Evolutionary conservation across 2,113 vertebrate species (phyloP).

Genomic region (Sylvicapra grimmia): DNA sequence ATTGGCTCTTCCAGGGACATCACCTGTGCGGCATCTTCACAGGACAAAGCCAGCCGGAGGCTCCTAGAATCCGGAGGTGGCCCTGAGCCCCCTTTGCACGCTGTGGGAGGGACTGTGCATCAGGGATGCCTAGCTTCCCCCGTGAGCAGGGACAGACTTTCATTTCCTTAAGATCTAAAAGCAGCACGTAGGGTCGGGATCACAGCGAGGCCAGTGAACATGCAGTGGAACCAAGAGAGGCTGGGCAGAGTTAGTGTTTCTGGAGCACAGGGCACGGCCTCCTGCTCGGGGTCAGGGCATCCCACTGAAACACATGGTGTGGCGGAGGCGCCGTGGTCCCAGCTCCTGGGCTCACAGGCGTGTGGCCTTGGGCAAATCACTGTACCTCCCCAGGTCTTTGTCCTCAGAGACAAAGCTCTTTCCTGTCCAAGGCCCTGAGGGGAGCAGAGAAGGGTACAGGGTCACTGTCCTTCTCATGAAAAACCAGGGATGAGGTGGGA

Average conservation of each 20-base stretch:
- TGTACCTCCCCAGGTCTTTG: neutral
- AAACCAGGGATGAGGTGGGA: too few species aligned
- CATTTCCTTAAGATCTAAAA: neutral
- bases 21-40: neutral
- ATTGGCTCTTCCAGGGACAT: neutral
- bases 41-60: neutral
- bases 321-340: accelerated
- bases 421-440: neutral
- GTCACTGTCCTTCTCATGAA: neutral
- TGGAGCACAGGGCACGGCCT: accelerated
- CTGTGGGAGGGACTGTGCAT: too few species aligned
- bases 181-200: neutral
- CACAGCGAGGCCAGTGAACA: neutral
- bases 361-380: neutral
- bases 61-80: neutral
- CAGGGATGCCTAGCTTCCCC: neutral
- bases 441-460: neutral
- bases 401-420: neutral
- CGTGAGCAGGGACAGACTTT: neutral
- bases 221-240: neutral
- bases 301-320: accelerated
- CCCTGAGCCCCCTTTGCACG: neutral
- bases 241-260: neutral
- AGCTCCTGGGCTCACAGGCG: neutral
- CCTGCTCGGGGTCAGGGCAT: neutral